phyloP scores from a whole-genome alignment of 2,113 vertebrate genomes.

The Sylvietta virens region DNA sequence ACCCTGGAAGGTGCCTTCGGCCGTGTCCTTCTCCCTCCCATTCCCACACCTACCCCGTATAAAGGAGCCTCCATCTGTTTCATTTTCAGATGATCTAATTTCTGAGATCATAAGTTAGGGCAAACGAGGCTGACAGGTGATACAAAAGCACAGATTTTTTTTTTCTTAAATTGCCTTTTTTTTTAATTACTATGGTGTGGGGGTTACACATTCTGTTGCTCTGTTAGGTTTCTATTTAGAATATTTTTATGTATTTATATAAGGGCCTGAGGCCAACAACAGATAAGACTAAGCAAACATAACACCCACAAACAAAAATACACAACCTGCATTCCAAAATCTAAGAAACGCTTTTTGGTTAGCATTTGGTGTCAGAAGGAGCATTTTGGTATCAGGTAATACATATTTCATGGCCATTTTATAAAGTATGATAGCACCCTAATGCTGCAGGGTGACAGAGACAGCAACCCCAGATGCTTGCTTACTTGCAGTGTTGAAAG shows the following conservation, averaged over 20 bases:
- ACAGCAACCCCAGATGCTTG: neutral
- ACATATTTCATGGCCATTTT: neutral
- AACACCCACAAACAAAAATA: neutral
- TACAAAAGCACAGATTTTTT: neutral
- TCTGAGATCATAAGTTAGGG: neutral
- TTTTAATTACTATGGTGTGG: neutral
- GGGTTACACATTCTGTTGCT: neutral
- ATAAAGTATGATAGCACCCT: neutral
- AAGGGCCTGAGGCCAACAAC: neutral
- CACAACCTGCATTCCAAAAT: rapidly evolving
- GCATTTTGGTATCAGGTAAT: neutral
- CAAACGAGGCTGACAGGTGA: neutral
- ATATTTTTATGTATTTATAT: neutral
- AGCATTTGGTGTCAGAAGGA: neutral
- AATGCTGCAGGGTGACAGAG: neutral
- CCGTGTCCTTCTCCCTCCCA: neutral
- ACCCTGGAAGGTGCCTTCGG: neutral
- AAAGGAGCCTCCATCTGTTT: neutral
- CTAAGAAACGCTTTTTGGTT: neutral
- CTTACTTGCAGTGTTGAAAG: neutral
- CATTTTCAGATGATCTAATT: neutral
- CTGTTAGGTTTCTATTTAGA: neutral
- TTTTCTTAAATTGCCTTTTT: neutral
- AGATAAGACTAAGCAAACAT: neutral
- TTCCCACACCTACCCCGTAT: neutral